These are phyloP conservation scores for Ursus arctos DNA, from an alignment of 2,113 vertebrate species.

Conservation along the genomic window DNA sequence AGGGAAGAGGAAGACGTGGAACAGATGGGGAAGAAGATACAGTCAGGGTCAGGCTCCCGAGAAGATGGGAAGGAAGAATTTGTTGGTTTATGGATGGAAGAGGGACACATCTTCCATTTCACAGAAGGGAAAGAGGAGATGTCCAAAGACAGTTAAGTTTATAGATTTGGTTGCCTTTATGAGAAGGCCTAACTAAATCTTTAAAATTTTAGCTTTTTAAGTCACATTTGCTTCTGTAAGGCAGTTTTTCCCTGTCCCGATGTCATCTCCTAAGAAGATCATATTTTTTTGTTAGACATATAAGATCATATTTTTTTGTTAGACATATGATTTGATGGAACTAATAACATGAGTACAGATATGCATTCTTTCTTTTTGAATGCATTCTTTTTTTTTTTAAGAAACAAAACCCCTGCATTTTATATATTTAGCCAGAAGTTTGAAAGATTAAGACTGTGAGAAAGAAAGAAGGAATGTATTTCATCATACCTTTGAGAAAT, in stretches of 20 bases:
- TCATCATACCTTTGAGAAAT: conserved; percentile 76
- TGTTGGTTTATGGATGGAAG: background rate
- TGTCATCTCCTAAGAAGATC: background rate
- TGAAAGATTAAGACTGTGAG: conserved; percentile 68
- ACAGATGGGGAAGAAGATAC: background rate
- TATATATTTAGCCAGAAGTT: conserved; percentile 51
- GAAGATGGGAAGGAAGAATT: background rate
- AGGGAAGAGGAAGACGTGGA: background rate
- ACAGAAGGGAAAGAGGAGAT: background rate
- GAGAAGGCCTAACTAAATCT: background rate
- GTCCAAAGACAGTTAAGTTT: background rate
- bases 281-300: conserved; percentile 28
- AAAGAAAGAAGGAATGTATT: conserved; percentile 56
- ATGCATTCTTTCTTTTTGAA: background rate
- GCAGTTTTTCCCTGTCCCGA: background rate
- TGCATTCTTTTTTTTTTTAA: background rate
- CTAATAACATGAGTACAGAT: conserved; percentile 17
- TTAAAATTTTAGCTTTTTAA: conserved; percentile 44
- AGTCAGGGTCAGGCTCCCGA: background rate
- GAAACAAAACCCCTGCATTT: conserved; percentile 19
- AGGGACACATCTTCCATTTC: background rate
- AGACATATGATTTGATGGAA: conserved; percentile 41
- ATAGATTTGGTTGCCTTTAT: conserved; percentile 22
- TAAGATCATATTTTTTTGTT: background rate
- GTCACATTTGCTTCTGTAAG: conserved; percentile 33